A percentile compares a stretch with the other conserved stretches of the same genome.
Conservation (phyloP, 2,113 vertebrate genomes). For the Indicator indicator region DNA sequence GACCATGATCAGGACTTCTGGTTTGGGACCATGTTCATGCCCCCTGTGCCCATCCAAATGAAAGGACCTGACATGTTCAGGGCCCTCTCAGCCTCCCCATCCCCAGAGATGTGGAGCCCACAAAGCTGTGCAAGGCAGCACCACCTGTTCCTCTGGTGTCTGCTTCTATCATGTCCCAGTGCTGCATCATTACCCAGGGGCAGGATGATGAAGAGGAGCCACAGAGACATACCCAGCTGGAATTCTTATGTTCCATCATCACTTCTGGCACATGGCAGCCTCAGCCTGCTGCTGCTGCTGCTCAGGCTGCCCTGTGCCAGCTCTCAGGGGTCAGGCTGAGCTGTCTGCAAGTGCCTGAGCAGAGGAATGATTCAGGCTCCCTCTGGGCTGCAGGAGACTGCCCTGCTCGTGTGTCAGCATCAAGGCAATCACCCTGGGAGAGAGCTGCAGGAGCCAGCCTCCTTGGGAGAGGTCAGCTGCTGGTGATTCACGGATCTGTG, state of each 20-base stretch:
- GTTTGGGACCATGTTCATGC: not conserved
- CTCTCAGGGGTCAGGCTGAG: not conserved
- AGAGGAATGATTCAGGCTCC: not conserved
- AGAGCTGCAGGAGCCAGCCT: not conserved
- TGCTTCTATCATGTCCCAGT: not conserved
- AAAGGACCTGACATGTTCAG: not conserved
- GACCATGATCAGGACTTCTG: not conserved
- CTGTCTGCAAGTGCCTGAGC: not conserved
- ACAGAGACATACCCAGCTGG: not conserved
- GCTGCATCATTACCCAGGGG: not conserved
- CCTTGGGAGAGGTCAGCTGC: not conserved
- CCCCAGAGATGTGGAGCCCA: not conserved
- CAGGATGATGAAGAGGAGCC: accelerated
- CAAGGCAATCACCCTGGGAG: not conserved
- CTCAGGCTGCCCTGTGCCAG: not conserved
- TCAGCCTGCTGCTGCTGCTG: not conserved
- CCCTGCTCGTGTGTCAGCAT: not conserved
- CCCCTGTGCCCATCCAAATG: not conserved
- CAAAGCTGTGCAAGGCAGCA: not conserved
- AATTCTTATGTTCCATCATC: not conserved
- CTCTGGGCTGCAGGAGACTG: not conserved
- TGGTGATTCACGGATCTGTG: not conserved
- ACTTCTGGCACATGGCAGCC: not conserved
- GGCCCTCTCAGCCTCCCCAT: not conserved
- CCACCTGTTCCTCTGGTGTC: not conserved